Evolutionary conservation across 2,888 invertebrate genomes (phyloP).

Genomic region (Hofmannophila pseudospretella): DNA sequence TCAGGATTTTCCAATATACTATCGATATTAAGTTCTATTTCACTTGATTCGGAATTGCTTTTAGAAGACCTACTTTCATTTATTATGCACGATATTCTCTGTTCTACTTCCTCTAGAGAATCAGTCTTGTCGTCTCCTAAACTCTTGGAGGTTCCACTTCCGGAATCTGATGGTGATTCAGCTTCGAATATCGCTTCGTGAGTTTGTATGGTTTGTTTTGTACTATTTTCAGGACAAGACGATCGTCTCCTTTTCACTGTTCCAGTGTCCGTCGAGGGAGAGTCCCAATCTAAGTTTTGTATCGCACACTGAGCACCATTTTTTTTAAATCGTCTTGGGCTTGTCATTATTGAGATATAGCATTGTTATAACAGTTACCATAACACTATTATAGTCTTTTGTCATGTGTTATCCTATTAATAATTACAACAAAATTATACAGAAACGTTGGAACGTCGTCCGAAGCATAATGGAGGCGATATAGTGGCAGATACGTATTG

Average conservation of each 20-base stretch:
- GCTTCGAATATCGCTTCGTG: slow-evolving; percentile 57
- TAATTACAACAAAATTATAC: neutral
- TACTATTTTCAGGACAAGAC: slow-evolving; percentile 67
- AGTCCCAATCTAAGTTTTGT: slow-evolving; percentile 82
- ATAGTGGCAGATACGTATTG: slow-evolving; percentile 38
- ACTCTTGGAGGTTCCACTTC: slow-evolving; percentile 57
- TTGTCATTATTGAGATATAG: slow-evolving; percentile 65
- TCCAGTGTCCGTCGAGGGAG: slow-evolving; percentile 83
- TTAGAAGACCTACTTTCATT: slow-evolving; percentile 69
- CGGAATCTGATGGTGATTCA: slow-evolving; percentile 61
- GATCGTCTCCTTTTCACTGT: slow-evolving; percentile 83
- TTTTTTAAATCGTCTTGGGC: slow-evolving; percentile 70
- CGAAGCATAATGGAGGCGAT: slow-evolving; percentile 13
- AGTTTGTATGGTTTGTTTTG: slow-evolving; percentile 28
- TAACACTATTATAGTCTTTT: slow-evolving; percentile 13
- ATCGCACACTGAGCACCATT: slow-evolving; percentile 54
- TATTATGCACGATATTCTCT: slow-evolving; percentile 69
- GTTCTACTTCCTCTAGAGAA: slow-evolving; percentile 62
- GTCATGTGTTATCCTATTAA: neutral
- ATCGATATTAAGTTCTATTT: slow-evolving; percentile 61
- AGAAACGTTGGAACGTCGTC: slow-evolving; percentile 17
- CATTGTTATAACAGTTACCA: slow-evolving; percentile 39
- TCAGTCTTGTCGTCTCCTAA: slow-evolving; percentile 56
- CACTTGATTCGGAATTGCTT: slow-evolving; percentile 68
- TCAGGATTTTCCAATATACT: slow-evolving; percentile 47